Conservation (phyloP, 2,113 vertebrate genomes). For the Otus sunia region DNA sequence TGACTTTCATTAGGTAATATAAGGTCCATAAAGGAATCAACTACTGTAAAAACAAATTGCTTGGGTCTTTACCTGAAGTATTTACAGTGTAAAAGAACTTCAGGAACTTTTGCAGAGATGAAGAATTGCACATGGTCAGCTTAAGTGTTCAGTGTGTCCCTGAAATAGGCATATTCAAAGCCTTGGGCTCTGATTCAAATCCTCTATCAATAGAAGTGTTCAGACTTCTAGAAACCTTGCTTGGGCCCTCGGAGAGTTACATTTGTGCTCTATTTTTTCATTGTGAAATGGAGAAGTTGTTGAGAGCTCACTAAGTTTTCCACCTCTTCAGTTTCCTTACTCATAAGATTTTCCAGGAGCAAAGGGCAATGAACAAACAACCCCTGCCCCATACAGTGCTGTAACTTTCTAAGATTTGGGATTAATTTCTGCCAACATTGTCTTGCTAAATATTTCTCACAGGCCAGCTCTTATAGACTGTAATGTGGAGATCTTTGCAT, state of each 20-base stretch:
- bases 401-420: not conserved
- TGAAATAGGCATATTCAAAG: not conserved
- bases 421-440: not conserved
- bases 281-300: not conserved
- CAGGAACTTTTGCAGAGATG: not conserved
- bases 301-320: not conserved
- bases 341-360: not conserved
- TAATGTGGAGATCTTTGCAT: not conserved
- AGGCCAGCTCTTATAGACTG: not conserved
- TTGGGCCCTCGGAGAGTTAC: not conserved
- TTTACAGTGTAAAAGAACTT: not conserved
- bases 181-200: not conserved
- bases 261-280: not conserved
- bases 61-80: not conserved
- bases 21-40: not conserved
- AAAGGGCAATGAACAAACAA: not conserved
- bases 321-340: not conserved
- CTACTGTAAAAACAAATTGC: not conserved
- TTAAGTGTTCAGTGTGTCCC: not conserved
- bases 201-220: not conserved
- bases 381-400: not conserved
- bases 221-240: not conserved
- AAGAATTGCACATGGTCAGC: not conserved
- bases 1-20: not conserved
- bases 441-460: not conserved